Base-by-base conservation (phyloP, 30 jellyfish, hydroid and myxozoan species). In the Aurelia sp. region DNA sequence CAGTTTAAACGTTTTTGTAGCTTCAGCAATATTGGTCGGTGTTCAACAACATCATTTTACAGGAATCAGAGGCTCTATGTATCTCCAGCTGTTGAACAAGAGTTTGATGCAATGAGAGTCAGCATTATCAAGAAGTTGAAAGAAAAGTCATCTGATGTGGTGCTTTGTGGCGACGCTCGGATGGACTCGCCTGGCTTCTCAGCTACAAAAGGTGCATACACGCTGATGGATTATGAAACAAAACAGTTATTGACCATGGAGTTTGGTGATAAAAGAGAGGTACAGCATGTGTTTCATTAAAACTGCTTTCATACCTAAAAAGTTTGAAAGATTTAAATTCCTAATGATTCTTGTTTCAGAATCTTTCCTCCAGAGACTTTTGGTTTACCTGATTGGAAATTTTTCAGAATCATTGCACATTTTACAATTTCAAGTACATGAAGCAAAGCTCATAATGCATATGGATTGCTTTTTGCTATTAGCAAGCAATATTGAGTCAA, bases 151-250 rank as follows among this genome's bases (percentile, higher is more conserved):
- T 21, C 63, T 18, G 88, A 40, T 6, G 31, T 50, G 15, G 27
- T 82, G 20, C 30, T 82, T 17, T 48, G 88, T 44, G 92, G 92
- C 53, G 92, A 82, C 68, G 78, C 88, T 16, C 77, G 79, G 13
- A 67, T 82, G 86, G 92, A 82, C 64, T 82, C 87, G 1, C 92
- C 92, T 33, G 92, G 88, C 3, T 67, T 44, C 40, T 67, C 79
- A 8, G 92, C 92, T 22, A 82, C 79, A 15, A 82, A 82, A 50
- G 88, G 92, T 47, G 38, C 63, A 18, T 82, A 82, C 47, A 82
- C 84, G 8, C 40, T 80, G 57, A 80, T 63, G 81, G 86, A 63
- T 38, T 47, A 80, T 80, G 82, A 19, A 1, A 62, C 72, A 27
- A 66, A 66, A 11, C 6, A 80, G 47, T 17, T 80, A n/a, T 2